These are phyloP conservation scores for Ahaetulla prasina DNA, from an alignment of 2,113 vertebrate genomes.

Conservation along the genomic window DNA sequence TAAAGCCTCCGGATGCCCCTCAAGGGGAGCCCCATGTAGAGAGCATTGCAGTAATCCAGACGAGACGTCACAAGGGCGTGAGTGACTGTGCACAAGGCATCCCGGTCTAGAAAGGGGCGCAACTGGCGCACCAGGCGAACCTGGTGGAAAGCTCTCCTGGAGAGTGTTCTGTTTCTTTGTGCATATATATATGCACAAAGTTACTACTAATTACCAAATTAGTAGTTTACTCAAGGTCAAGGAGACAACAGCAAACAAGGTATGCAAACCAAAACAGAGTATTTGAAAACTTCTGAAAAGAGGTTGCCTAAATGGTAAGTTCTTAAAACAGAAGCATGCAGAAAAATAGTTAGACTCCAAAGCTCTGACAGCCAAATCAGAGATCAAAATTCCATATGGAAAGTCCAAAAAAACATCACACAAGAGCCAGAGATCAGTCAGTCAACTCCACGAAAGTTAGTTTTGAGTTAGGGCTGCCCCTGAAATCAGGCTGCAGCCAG, in stretches of 20 bases:
- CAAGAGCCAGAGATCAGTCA: not conserved
- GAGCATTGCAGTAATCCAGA: too few species aligned
- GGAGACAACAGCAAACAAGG: not conserved
- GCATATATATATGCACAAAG: not conserved
- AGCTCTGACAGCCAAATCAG: not conserved
- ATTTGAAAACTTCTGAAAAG: not conserved
- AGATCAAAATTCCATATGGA: not conserved
- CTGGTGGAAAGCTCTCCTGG: too few species aligned
- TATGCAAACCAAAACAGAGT: not conserved
- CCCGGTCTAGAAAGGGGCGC: too few species aligned
- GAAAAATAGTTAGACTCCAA: not conserved
- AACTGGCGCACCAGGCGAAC: too few species aligned
- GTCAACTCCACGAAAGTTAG: not conserved
- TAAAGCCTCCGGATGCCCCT: too few species aligned
- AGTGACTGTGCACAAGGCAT: too few species aligned
- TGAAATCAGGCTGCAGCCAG: not conserved
- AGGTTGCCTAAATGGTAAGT: not conserved
- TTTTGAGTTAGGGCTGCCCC: not conserved
- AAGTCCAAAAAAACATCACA: not conserved
- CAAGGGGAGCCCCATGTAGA: too few species aligned
- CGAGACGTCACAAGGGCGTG: too few species aligned
- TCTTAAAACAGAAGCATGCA: not conserved
- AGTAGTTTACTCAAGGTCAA: not conserved
- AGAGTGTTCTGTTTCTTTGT: not conserved
- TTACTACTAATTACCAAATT: too few species aligned